phyloP scores from a whole-genome alignment of 2,888 invertebrate genomes.

The Erannis defoliaria region DNA sequence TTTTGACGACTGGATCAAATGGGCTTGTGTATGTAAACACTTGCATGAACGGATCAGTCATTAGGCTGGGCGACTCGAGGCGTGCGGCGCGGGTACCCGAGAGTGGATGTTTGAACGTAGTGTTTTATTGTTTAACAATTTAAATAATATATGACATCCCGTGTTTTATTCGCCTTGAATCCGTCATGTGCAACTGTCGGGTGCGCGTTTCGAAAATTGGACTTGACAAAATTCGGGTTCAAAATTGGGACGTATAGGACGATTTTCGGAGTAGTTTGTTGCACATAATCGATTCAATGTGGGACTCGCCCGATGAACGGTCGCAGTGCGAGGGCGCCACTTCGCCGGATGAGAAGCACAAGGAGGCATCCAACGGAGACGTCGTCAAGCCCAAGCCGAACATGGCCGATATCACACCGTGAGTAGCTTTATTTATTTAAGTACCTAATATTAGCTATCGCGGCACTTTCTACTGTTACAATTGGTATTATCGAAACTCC shows the following conservation, averaged over 20 bases:
- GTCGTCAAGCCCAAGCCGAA: slow-evolving; percentile 82
- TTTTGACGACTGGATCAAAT: neutral
- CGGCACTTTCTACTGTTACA: too few relatives aligned
- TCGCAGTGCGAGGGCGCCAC: slow-evolving; percentile 83
- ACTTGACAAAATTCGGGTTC: slow-evolving; percentile 58
- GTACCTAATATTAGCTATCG: too few relatives aligned
- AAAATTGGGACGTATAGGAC: slow-evolving; percentile 80
- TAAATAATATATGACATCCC: slow-evolving; percentile 87
- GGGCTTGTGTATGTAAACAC: neutral
- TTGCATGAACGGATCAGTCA: slow-evolving; percentile 22
- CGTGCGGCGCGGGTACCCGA: slow-evolving; percentile 44
- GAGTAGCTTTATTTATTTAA: slow-evolving; percentile 61
- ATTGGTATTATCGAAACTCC: too few relatives aligned
- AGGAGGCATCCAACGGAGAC: slow-evolving; percentile 75
- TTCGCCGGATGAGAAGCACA: slow-evolving; percentile 70
- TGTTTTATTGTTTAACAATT: slow-evolving; percentile 80
- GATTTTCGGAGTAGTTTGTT: slow-evolving; percentile 87
- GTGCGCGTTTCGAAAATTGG: slow-evolving; percentile 67
- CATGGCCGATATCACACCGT: slow-evolving; percentile 88
- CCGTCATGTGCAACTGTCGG: slow-evolving; percentile 86
- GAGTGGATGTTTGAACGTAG: slow-evolving; percentile 84
- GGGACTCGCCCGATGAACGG: slow-evolving; percentile 87
- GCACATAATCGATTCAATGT: slow-evolving; percentile 88
- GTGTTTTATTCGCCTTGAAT: slow-evolving; percentile 87
- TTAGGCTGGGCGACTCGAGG: slow-evolving; percentile 32